These are phyloP conservation scores for Cyclina sinensis DNA, from an alignment of 1,140 invertebrate genomes.

Conservation along the genomic window DNA sequence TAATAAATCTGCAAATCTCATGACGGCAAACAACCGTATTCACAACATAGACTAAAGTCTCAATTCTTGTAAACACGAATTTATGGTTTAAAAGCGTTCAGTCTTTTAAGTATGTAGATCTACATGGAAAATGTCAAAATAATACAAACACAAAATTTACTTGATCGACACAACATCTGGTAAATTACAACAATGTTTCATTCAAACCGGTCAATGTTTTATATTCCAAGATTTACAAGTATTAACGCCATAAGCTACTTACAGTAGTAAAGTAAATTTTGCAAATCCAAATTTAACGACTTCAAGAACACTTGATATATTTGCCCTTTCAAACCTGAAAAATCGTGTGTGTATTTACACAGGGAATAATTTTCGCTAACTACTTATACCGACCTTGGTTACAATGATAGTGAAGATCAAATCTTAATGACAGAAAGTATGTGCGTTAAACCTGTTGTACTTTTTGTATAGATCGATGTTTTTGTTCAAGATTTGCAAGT, in stretches of 20 bases:
- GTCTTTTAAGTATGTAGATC: too few relatives aligned
- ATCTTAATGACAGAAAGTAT: background rate
- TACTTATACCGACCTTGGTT: background rate
- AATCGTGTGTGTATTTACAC: background rate
- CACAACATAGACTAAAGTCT: too few relatives aligned
- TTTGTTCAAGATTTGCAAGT: background rate
- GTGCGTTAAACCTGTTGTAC: slow-evolving; percentile 8
- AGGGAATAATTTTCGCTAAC: background rate
- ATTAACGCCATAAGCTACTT: background rate
- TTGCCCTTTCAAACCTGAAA: slow-evolving; percentile 5
- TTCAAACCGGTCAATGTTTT: too few relatives aligned
- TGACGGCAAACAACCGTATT: too few relatives aligned
- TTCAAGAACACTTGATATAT: slow-evolving; percentile 6
- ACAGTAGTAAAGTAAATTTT: slow-evolving; percentile 14
- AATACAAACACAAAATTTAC: too few relatives aligned
- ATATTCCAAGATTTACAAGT: background rate
- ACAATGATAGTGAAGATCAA: background rate
- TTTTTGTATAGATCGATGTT: background rate
- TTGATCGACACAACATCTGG: too few relatives aligned
- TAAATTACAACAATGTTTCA: too few relatives aligned
- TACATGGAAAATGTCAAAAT: too few relatives aligned
- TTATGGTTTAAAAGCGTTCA: too few relatives aligned
- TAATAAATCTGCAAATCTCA: too few relatives aligned
- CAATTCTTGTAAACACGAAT: too few relatives aligned
- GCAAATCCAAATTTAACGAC: slow-evolving; percentile 24